These are phyloP conservation scores for Galerucella calmariensis DNA, from an alignment of 2,888 invertebrate genomes.

Conservation along the genomic window DNA sequence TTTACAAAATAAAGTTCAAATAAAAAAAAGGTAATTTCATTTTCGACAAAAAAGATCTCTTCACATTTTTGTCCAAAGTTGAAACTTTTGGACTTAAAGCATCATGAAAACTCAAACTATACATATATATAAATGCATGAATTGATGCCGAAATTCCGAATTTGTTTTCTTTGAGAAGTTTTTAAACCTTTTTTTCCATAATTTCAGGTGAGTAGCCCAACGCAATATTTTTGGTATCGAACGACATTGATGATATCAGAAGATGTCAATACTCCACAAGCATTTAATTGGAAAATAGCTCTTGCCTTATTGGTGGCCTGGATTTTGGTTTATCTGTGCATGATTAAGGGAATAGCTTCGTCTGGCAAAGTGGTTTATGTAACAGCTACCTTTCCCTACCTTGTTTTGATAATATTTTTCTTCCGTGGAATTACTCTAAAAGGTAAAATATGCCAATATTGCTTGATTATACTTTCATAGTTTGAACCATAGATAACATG, in stretches of 20 bases:
- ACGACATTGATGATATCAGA: slow-evolving; percentile 90
- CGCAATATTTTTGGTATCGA: slow-evolving; percentile 96
- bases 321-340: slow-evolving; percentile 94
- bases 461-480: neutral
- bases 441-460: slow-evolving; percentile 58
- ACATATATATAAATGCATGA: too few species aligned
- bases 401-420: slow-evolving; percentile 95
- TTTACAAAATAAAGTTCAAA: too few species aligned
- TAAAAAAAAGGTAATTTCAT: too few species aligned
- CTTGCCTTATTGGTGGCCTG: slow-evolving; percentile 89
- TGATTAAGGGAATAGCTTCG: slow-evolving; percentile 97
- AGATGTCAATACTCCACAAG: slow-evolving; percentile 86
- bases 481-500: too few species aligned
- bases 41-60: too few species aligned
- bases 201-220: slow-evolving; percentile 85
- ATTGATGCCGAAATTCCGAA: too few species aligned
- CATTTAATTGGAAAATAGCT: slow-evolving; percentile 93
- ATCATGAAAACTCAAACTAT: too few species aligned
- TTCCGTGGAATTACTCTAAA: slow-evolving; percentile 91
- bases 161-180: too few species aligned
- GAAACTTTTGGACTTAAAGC: too few species aligned
- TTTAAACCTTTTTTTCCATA: too few species aligned
- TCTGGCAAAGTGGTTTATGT: slow-evolving; percentile 97
- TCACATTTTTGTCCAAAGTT: too few species aligned
- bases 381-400: slow-evolving; percentile 96